These are phyloP conservation scores for Myotis lucifugus DNA, from an alignment of 2,113 vertebrate genomes.

Conservation along the genomic window DNA sequence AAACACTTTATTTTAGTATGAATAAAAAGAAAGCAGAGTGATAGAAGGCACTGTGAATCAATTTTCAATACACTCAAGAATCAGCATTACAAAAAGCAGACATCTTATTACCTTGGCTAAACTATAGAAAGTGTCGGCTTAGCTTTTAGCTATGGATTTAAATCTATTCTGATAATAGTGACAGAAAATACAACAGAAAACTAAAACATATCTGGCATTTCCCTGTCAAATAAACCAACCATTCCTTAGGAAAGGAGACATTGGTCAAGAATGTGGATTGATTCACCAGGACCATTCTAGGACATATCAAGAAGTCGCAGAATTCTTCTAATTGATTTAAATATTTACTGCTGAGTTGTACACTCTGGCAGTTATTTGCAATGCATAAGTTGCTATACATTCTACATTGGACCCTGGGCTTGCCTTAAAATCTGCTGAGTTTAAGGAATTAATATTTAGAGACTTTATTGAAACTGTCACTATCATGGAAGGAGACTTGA, in stretches of 20 bases:
- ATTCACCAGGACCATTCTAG: neutral
- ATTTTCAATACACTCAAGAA: slow-evolving; percentile 70
- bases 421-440: slow-evolving; percentile 18
- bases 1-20: slow-evolving; percentile 49
- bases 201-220: slow-evolving; percentile 56
- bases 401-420: neutral
- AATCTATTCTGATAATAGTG: slow-evolving; percentile 64
- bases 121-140: slow-evolving; percentile 63
- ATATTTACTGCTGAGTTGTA: neutral
- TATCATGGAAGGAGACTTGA: neutral
- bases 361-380: neutral
- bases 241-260: neutral
- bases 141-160: slow-evolving; percentile 60
- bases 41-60: slow-evolving; percentile 64
- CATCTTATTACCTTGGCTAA: slow-evolving; percentile 70
- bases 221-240: slow-evolving; percentile 58
- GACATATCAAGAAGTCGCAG: neutral
- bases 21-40: slow-evolving; percentile 65
- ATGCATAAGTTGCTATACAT: neutral
- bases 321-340: slow-evolving; percentile 42
- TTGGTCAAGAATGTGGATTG: slow-evolving; percentile 58
- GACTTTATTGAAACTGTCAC: slow-evolving; percentile 1
- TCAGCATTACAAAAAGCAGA: slow-evolving; percentile 67
- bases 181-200: slow-evolving; percentile 58
- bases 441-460: slow-evolving; percentile 38